phyloP scores from a whole-genome alignment of 2,888 invertebrate genomes.

The Hipparchia semele region DNA sequence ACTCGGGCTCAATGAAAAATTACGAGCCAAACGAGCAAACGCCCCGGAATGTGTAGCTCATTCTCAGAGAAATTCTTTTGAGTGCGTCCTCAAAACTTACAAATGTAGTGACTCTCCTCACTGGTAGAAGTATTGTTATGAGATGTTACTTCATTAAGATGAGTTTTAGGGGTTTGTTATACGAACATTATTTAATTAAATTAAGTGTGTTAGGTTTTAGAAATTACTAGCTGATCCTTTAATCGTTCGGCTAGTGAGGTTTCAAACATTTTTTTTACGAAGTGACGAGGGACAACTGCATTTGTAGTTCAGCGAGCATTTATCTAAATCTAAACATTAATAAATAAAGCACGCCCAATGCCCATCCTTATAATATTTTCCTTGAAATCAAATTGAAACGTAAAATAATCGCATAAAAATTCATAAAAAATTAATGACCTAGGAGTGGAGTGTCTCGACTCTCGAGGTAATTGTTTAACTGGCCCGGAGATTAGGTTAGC shows the following conservation, averaged over 20 bases:
- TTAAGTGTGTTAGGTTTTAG: too few relatives aligned
- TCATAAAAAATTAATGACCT: not conserved
- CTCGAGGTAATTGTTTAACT: conserved; percentile 66
- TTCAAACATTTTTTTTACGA: too few relatives aligned
- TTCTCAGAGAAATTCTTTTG: conserved; percentile 68
- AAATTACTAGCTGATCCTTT: too few relatives aligned
- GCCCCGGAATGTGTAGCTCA: conserved; percentile 75
- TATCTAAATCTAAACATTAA: too few relatives aligned
- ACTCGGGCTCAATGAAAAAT: conserved; percentile 82
- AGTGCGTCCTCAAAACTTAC: conserved; percentile 41
- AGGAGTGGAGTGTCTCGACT: conserved; percentile 37
- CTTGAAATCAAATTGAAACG: too few relatives aligned
- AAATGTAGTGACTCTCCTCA: conserved; percentile 44
- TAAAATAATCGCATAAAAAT: too few relatives aligned
- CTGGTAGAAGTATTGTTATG: not conserved
- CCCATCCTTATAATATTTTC: too few relatives aligned
- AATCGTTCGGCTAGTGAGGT: too few relatives aligned
- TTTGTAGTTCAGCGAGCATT: too few relatives aligned
- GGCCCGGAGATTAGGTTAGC: conserved; percentile 61
- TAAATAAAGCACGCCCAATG: too few relatives aligned
- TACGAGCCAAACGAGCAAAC: conserved; percentile 81
- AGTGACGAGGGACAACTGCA: too few relatives aligned
- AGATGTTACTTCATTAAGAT: conserved; percentile 6
- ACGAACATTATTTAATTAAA: not conserved
- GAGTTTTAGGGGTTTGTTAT: not conserved